Evolutionary conservation across 2,797 vertebrate species (phyloP), one percentile per base, ranked within the genome.

Genomic region (Lepus oiostolus): DNA sequence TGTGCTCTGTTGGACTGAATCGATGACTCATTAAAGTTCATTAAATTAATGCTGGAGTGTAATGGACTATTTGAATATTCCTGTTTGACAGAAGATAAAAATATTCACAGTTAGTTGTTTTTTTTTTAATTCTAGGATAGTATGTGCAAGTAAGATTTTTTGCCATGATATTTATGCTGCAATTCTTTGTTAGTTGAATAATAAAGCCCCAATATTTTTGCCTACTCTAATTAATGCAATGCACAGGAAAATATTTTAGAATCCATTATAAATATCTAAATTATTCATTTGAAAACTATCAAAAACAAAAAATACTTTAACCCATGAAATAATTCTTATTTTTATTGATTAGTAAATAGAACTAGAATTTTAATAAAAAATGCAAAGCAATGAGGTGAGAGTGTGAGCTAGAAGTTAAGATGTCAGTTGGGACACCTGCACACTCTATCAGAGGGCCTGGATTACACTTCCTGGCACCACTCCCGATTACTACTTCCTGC

Each of bases 121-220:
- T 70, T n/a, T 4, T 67, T 90, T 87, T 84, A 50, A 81, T 87
- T 91, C 50, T 88, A 12, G 88, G 42, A 95, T 75, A 85, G n/a
- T 81, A 72, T 19, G 16, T 47, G 65, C 30, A 60, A 84, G 12
- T 54, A 10, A 85, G n/a, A 88, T 92, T 81, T 38, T 12, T 67
- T 93, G 58, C 11, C n/a, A 4, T 75, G 47, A 38, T 35, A 70
- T 75, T 83, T 85, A 85, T 26, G 8, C 17, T 60, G 0, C 21
- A 42, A 24, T 3, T 88, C 30, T 88, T 72, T 62, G 3, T 84
- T 93, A 91, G 6, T 82, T 87, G 87, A 85, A 35, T 58, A 52
- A 89, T 65, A 54, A 62, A 52, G 91, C 22, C 9, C 91, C 47
- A 85, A 1, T 5, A 1, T 50, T 88, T 94, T 92, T 72, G 7